phyloP scores from a whole-genome alignment of 2,113 vertebrate species.

The Micromys minutus region DNA sequence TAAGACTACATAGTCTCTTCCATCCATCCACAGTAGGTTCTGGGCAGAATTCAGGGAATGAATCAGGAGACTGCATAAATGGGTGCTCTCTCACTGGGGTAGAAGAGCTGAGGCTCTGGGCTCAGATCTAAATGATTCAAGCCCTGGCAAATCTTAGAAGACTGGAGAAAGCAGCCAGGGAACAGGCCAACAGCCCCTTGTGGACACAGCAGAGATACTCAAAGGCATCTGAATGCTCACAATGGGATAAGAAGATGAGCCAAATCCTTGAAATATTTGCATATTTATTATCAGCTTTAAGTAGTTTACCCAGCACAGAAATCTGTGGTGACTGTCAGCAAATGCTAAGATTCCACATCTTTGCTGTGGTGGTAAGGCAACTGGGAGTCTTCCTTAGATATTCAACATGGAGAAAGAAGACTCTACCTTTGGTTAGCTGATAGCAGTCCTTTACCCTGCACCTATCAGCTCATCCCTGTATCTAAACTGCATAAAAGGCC shows the following conservation, averaged over 20 bases:
- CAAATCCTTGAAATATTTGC: slow-evolving; percentile 26
- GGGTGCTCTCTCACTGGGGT: neutral
- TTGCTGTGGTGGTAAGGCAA: neutral
- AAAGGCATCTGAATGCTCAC: neutral
- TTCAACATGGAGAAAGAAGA: neutral
- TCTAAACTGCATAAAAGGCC: neutral
- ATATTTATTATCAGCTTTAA: slow-evolving; percentile 13
- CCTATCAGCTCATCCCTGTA: neutral
- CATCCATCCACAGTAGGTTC: slow-evolving; percentile 3
- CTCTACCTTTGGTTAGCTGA: neutral
- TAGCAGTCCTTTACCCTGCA: neutral
- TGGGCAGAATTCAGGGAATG: neutral
- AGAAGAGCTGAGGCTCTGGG: neutral
- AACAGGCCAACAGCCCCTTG: neutral
- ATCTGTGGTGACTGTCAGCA: neutral
- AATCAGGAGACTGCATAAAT: neutral
- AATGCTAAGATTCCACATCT: slow-evolving; percentile 2
- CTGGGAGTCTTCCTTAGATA: neutral
- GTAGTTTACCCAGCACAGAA: slow-evolving; percentile 16
- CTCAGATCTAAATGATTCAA: neutral
- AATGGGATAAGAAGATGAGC: neutral
- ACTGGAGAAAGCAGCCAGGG: neutral
- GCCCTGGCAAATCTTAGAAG: neutral
- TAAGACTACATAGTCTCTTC: neutral
- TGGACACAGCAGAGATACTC: neutral